Base-by-base conservation (phyloP, 2,888 invertebrate genomes). In the Cephus pulcher region DNA sequence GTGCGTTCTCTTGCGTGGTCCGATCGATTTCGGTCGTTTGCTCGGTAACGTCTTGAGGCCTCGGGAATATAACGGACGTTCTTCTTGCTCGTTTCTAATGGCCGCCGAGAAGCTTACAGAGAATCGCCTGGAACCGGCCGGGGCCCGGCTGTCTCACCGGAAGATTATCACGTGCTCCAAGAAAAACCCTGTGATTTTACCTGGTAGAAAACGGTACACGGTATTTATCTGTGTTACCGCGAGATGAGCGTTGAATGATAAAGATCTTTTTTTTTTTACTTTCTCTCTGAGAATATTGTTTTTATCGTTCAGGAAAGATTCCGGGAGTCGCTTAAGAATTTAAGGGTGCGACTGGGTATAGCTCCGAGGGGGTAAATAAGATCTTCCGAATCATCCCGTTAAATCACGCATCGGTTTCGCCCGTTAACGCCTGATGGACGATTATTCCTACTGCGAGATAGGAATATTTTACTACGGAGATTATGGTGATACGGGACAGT, bases 151-250 rank as follows among this genome's bases (percentile, higher is more conserved):
- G 78, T 78, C 80, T 82, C 79, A 76, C 81, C 84, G 84, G 83
- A 84, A 84, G 82, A 83, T 84, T 82, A 84, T 85, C 85, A 79
- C 83, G 82, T 83, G 81, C 80, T 82, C 79, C 79, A 76, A 75
- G 80, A 79, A 80, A 80, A 82, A 80, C 33, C 71, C 30, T 30
- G 71, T 70, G 30, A 70, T 70, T 70, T 33, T 70, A 70, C 71
- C 71, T 4, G 71, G 4, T 70, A 33, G 33, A 70, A 70, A 40
- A 40, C 40, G 40, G 40, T 40, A 40, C 40, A 40, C 40, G 15
- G 40, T 40, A 40, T 23, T 40, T 40, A 40, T 40, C 73, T 32
- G 3, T 32, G 32, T 34, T 73, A 73, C 23, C 34, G 73, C 33
- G 32, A 34, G 73, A 33, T 33, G 11, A 73, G 32, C 33, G 73